Evolutionary conservation across 1,140 invertebrate genomes (phyloP).

Genomic region (Schlechtendalia chinensis): DNA sequence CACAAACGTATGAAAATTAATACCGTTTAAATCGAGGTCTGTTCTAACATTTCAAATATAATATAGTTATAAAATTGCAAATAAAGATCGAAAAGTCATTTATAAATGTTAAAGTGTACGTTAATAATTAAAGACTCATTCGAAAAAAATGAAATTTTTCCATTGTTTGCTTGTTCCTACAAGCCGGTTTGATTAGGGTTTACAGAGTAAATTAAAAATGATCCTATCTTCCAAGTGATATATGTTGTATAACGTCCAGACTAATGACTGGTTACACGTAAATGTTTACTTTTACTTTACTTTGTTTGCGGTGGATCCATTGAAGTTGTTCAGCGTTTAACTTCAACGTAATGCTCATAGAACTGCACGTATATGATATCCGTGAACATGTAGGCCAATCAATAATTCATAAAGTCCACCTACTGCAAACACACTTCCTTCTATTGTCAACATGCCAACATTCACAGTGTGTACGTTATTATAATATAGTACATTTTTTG

Average conservation of each 20-base stretch:
- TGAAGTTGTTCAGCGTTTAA: conserved; percentile 17
- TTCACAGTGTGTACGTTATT: conserved; percentile 22
- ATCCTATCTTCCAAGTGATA: neutral
- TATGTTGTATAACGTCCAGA: neutral
- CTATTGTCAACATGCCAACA: conserved; percentile 43
- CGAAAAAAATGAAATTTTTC: neutral
- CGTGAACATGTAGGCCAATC: conserved; percentile 41
- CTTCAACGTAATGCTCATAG: neutral
- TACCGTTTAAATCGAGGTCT: neutral
- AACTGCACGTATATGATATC: conserved; percentile 10
- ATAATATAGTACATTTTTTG: conserved; percentile 3
- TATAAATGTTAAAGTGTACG: neutral
- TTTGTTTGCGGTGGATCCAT: neutral
- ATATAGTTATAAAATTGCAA: neutral
- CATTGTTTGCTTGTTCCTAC: neutral
- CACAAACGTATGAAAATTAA: neutral
- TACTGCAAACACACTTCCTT: conserved; percentile 24
- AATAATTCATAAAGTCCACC: conserved; percentile 45
- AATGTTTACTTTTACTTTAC: conserved; percentile 8
- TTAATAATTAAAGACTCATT: neutral
- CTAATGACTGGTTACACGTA: neutral
- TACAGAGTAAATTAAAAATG: too few relatives aligned
- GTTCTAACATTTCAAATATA: neutral
- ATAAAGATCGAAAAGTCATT: neutral
- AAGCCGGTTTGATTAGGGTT: neutral